Conservation (phyloP, 2,888 invertebrate genomes). For the Chrysotoxum bicinctum region DNA sequence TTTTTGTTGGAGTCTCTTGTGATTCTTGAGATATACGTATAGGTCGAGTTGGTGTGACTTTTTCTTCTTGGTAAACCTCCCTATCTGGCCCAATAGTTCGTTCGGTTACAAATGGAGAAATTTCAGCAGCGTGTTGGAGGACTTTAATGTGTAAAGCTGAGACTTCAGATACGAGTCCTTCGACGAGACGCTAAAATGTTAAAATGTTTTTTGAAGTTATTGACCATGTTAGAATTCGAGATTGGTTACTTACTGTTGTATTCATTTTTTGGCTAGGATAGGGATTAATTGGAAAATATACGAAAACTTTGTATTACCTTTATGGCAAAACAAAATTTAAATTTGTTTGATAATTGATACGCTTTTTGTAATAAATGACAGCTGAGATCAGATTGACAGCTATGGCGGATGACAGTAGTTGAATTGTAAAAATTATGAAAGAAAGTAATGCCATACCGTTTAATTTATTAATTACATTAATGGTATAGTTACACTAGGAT, state of each 20-base stretch:
- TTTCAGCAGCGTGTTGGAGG: constrained; percentile 75
- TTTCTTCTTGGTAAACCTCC: constrained; percentile 27
- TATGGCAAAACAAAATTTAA: background rate
- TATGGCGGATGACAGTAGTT: no score
- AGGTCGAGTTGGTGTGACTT: background rate
- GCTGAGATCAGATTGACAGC: no score
- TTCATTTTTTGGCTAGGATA: constrained; percentile 36
- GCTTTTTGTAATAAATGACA: background rate
- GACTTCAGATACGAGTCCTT: constrained; percentile 64
- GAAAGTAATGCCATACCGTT: no score
- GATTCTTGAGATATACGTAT: background rate
- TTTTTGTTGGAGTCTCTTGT: background rate
- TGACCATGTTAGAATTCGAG: background rate
- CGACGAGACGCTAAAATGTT: constrained; percentile 59
- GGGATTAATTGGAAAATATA: background rate
- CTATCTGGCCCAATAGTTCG: constrained; percentile 77
- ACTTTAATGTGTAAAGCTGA: constrained; percentile 71
- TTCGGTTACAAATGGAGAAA: constrained; percentile 75
- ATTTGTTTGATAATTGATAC: background rate
- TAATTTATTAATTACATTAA: no score
- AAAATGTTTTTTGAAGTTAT: background rate
- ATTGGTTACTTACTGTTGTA: constrained; percentile 8
- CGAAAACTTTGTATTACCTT: background rate
- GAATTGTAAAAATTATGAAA: no score
- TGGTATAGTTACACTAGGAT: no score